phyloP scores from a whole-genome alignment of 1,140 invertebrate species.

The Euwallacea fornicatus region DNA sequence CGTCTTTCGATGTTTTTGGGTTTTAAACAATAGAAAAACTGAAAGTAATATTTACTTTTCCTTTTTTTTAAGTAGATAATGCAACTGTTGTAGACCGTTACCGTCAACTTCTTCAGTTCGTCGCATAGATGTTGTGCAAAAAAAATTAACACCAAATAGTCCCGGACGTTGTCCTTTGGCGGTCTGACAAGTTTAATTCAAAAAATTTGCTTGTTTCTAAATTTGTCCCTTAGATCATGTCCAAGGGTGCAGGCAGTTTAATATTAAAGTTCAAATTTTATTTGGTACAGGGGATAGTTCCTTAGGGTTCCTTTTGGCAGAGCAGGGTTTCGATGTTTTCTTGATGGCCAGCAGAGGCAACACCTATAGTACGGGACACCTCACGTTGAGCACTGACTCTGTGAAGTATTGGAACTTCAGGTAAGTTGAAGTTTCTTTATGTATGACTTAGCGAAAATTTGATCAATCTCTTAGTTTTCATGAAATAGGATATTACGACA shows the following conservation, averaged over 20 bases:
- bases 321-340: conserved; percentile 12
- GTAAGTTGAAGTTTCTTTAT: not conserved
- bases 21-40: no score
- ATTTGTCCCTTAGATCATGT: no score
- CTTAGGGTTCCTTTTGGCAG: conserved; percentile 11
- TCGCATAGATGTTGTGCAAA: no score
- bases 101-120: no score
- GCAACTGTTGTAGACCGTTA: no score
- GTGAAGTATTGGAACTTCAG: conserved; percentile 16
- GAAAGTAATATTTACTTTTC: no score
- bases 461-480: not conserved
- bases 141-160: no score
- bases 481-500: conserved; percentile 11
- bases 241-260: not conserved
- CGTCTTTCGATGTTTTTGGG: no score
- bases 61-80: no score
- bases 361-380: conserved; percentile 1
- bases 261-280: not conserved
- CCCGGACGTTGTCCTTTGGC: no score
- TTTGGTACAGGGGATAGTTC: conserved; percentile 7
- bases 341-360: conserved; percentile 18
- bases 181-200: not conserved
- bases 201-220: no score
- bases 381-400: not conserved
- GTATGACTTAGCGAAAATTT: not conserved